phyloP scores from a whole-genome alignment of 1,140 invertebrate species.

The Anastatus disparis region DNA sequence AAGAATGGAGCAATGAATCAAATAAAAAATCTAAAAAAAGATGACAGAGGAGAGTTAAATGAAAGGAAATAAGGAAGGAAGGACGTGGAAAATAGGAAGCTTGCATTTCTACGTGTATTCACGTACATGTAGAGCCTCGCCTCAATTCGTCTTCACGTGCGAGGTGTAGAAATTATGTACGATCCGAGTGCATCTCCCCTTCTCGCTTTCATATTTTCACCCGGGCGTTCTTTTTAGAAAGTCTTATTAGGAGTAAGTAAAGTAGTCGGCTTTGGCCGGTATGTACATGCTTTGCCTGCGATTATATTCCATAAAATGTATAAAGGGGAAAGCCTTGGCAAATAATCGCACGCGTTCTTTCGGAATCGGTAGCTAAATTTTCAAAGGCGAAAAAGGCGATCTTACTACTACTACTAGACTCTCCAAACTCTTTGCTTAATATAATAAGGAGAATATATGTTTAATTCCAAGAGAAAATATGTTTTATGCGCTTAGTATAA shows the following conservation, averaged over 20 bases:
- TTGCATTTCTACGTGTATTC: not conserved
- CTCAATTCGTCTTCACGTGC: not conserved
- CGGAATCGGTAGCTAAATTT: conserved; percentile 40
- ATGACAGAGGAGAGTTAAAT: not conserved
- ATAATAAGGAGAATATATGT: conserved; percentile 31
- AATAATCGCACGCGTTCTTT: not conserved
- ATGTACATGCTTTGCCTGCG: conserved; percentile 18
- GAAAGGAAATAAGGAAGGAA: not conserved
- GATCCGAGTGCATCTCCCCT: conserved; percentile 37
- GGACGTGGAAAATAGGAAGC: not conserved
- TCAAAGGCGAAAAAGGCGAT: conserved; percentile 28
- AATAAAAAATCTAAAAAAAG: not conserved
- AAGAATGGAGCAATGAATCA: too few relatives aligned
- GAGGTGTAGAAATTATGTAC: too few relatives aligned
- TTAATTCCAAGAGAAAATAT: conserved; percentile 41
- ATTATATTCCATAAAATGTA: conserved; percentile 42
- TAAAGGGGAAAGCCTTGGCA: conserved; percentile 38
- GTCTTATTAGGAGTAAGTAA: conserved; percentile 36
- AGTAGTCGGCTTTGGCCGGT: too few relatives aligned
- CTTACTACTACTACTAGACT: too few relatives aligned
- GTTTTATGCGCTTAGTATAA: not conserved
- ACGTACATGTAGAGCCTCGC: not conserved
- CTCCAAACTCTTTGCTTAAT: conserved; percentile 25
- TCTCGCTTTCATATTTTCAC: conserved; percentile 44
- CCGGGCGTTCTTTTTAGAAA: conserved; percentile 42